Base-by-base conservation (phyloP, 2,888 invertebrate genomes). In the Melanostoma scalare region DNA sequence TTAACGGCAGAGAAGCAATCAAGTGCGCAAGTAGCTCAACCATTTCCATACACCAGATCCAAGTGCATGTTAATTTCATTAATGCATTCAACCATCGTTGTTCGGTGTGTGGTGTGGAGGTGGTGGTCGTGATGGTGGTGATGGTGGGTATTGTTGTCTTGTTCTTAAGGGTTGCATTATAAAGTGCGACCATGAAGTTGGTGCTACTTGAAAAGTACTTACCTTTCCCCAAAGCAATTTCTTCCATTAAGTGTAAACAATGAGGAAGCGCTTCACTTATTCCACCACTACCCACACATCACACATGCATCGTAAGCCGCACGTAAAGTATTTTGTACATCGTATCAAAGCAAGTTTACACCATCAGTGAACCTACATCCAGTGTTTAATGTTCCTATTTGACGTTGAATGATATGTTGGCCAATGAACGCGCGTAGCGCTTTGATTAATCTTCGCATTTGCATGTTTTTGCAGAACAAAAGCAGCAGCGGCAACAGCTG, bases 191-290 rank as follows among this genome's bases (percentile, higher is more conserved):
- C 48, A 38, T 30, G 36, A 10, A 30, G 36, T 63, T n/a, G 58
- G 5, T 35, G 20, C 38, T 71, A 52, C 63, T 80, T 65, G 50
- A 74, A 63, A 40, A 46, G 52, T 65, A 71, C 75, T 46, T 60
- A 75, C 75, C 56, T 80, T 65, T 52, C 50, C 58, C 36, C 58
- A 80, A 76, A 71, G 48, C 56, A 61, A 58, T 58, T 61, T 76
- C 76, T 76, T 81, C 42, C 71, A 72, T 72, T 76, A 67, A 81
- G 68, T 72, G 60, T 72, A 69, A 81, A 76, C 67, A 79, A 81
- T 71, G 58, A 72, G 81, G 72, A 72, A 76, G 76, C 58, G 76
- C 67, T 76, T 76, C 67, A 58, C 65, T 71, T 75, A 58, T 44
- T 33, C 63, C 38, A 38, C 44, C 63, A 63, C 38, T 38, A 50